Evolutionary conservation across 2,888 invertebrate genomes (phyloP).

Genomic region (Periphyllus acericola): DNA sequence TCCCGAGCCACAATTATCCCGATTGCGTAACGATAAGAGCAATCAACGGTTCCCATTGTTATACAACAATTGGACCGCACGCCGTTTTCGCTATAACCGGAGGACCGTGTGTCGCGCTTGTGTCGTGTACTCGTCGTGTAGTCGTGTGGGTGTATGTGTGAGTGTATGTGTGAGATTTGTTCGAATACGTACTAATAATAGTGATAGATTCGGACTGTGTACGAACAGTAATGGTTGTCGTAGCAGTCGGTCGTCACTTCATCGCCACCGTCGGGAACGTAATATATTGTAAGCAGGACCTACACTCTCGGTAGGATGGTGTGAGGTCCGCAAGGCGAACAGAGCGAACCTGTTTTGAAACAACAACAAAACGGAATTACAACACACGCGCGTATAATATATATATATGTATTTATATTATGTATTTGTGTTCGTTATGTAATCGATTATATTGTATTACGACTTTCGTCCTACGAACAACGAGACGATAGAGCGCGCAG

Average conservation of each 20-base stretch:
- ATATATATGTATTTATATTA: neutral
- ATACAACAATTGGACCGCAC: slow-evolving; percentile 18
- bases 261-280: neutral
- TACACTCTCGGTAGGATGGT: neutral
- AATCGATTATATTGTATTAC: neutral
- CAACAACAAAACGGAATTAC: slow-evolving; percentile 2
- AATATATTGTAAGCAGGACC: no score
- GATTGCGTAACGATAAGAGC: slow-evolving; percentile 30
- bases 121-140: neutral
- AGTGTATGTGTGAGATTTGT: neutral
- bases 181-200: neutral
- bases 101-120: neutral
- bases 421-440: neutral
- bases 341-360: slow-evolving; percentile 12
- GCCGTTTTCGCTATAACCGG: neutral
- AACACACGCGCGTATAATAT: neutral
- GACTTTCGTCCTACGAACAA: neutral
- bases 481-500: neutral
- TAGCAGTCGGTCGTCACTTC: neutral
- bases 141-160: neutral
- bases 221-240: neutral
- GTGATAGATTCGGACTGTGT: neutral
- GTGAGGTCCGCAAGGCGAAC: neutral
- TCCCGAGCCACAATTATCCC: neutral
- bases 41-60: slow-evolving; percentile 22